Percentiles rank a stretch among this genome's conserved stretches.
Conservation (phyloP, 2,797 vertebrate genomes). For the Telmatherina bonti region DNA sequence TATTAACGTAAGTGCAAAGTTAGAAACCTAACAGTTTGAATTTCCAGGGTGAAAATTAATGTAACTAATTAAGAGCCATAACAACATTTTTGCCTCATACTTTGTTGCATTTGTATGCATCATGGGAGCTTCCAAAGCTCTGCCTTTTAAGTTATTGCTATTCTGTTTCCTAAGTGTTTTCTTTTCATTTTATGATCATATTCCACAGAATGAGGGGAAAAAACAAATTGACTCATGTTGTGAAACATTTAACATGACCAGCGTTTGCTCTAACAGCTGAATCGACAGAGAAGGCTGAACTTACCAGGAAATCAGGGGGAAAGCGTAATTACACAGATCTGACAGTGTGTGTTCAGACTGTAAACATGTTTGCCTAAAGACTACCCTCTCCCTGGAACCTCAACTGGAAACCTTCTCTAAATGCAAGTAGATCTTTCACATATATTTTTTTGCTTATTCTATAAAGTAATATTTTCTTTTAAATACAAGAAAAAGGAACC, state of each 20-base stretch:
- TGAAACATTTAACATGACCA: neutral
- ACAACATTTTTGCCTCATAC: neutral
- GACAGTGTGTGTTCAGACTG: neutral
- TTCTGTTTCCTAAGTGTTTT: neutral
- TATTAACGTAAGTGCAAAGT: neutral
- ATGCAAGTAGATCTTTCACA: constrained; percentile 10
- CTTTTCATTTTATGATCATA: neutral
- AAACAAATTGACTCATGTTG: neutral
- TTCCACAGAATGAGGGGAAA: neutral
- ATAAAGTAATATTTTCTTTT: constrained; percentile 19
- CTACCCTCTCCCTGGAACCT: neutral
- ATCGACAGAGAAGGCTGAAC: neutral
- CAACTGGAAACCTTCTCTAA: neutral
- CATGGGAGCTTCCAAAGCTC: neutral
- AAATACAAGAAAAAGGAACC: constrained; percentile 3
- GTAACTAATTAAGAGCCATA: neutral
- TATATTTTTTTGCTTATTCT: constrained; percentile 29
- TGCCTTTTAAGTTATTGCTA: neutral
- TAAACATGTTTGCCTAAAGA: neutral
- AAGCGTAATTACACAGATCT: neutral
- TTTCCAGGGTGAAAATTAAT: neutral
- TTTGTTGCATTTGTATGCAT: neutral
- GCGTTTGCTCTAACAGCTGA: neutral
- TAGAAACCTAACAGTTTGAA: neutral
- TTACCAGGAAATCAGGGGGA: neutral